These are phyloP conservation scores for Heliconius hewitsoni DNA, from an alignment of 1,140 invertebrate species.

Conservation along the genomic window DNA sequence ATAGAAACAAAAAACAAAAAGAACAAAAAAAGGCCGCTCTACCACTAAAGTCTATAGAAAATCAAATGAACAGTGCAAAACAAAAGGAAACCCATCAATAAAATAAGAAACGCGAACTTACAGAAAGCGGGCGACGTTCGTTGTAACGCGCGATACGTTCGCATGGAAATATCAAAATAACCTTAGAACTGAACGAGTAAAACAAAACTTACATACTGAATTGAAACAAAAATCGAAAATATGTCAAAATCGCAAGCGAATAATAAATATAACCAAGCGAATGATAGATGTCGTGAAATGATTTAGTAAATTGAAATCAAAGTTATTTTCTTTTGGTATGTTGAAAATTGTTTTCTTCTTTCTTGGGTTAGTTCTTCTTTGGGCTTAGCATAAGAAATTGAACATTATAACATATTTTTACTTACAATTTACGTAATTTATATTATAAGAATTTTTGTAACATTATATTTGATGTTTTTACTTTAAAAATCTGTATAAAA, in stretches of 20 bases:
- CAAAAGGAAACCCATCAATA: slow-evolving; percentile 53
- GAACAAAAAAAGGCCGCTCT: slow-evolving; percentile 55
- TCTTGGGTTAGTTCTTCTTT: too few relatives aligned
- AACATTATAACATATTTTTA: not conserved
- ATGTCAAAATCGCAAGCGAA: slow-evolving; percentile 57
- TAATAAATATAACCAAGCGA: slow-evolving; percentile 65
- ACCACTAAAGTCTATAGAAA: slow-evolving; percentile 60
- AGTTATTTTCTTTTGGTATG: not conserved
- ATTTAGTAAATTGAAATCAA: not conserved
- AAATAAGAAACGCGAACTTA: slow-evolving; percentile 75
- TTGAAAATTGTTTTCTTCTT: not conserved
- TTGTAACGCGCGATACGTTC: slow-evolving; percentile 64
- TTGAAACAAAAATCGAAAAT: slow-evolving; percentile 47
- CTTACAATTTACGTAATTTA: not conserved
- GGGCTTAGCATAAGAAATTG: not conserved
- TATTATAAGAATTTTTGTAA: too few relatives aligned
- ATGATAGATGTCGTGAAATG: slow-evolving; percentile 45
- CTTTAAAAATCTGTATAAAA: too few relatives aligned
- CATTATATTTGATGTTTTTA: too few relatives aligned
- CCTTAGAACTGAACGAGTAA: slow-evolving; percentile 71
- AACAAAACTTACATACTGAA: slow-evolving; percentile 58
- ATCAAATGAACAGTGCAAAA: slow-evolving; percentile 66
- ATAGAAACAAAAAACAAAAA: slow-evolving; percentile 45
- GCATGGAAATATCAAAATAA: slow-evolving; percentile 79
- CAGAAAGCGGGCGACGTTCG: slow-evolving; percentile 76